These are phyloP conservation scores for Brachionus sp. DNA, from an alignment of 1,140 invertebrate species.

Conservation along the genomic window DNA sequence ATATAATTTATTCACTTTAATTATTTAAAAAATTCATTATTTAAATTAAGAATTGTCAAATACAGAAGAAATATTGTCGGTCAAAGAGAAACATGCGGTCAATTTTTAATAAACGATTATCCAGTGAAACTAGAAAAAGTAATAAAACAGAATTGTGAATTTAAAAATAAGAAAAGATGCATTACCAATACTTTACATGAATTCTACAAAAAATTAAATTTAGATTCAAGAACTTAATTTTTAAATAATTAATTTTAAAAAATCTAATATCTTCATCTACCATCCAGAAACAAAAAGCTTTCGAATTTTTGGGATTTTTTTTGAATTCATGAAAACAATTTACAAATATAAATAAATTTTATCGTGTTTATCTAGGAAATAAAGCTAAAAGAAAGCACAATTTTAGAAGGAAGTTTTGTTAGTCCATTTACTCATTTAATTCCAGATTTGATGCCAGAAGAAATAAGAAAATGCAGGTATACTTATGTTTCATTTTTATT, in stretches of 20 bases:
- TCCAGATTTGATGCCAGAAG: neutral
- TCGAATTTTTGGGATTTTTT: too few relatives aligned
- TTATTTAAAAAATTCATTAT: neutral
- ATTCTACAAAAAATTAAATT: too few relatives aligned
- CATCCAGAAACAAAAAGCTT: too few relatives aligned
- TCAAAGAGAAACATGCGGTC: neutral
- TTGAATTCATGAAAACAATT: too few relatives aligned
- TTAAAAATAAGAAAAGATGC: too few relatives aligned
- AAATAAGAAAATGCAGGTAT: neutral
- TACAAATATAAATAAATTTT: neutral
- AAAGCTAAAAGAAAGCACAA: constrained; percentile 36
- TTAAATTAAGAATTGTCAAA: neutral
- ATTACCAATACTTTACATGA: too few relatives aligned
- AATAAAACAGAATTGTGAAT: constrained; percentile 62
- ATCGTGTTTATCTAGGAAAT: constrained; percentile 9
- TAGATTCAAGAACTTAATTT: too few relatives aligned
- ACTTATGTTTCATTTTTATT: neutral
- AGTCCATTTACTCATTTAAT: neutral
- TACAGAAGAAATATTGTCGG: neutral
- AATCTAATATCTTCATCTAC: too few relatives aligned
- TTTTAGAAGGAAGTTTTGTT: constrained; percentile 51
- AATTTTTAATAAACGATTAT: constrained; percentile 51
- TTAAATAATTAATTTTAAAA: neutral
- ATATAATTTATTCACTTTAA: neutral
- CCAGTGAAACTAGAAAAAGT: constrained; percentile 66